A percentile compares a stretch with the other conserved stretches of the same genome.
phyloP scores from a whole-genome alignment of 2,113 vertebrate genomes.

The Procavia capensis region DNA sequence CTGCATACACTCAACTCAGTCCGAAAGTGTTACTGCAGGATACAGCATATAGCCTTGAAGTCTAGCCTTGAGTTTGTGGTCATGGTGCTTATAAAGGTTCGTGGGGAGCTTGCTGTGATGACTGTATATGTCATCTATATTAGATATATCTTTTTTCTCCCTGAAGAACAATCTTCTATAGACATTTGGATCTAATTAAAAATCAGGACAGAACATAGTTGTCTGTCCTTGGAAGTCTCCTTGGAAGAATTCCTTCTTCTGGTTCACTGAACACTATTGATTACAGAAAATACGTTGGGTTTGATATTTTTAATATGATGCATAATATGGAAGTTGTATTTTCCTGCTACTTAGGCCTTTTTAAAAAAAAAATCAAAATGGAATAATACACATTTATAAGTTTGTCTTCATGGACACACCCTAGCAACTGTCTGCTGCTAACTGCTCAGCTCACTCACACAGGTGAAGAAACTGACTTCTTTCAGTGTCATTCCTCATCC shows the following conservation, averaged over 20 bases:
- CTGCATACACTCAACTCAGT: neutral
- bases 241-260: neutral
- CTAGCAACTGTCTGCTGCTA: neutral
- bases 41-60: neutral
- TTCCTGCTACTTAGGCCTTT: neutral
- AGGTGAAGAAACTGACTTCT: slow-evolving; percentile 9
- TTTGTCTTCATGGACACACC: neutral
- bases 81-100: neutral
- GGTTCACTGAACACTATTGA: neutral
- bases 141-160: neutral
- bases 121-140: neutral
- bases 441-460: slow-evolving; percentile 24
- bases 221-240: neutral
- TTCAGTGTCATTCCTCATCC: neutral
- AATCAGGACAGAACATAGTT: neutral
- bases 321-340: neutral
- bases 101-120: neutral
- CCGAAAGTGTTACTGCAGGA: neutral
- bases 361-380: neutral
- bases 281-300: neutral
- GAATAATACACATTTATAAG: neutral
- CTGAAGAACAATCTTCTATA: slow-evolving; percentile 7
- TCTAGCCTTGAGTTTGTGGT: slow-evolving; percentile 20
- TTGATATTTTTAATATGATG: slow-evolving; percentile 33
- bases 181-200: slow-evolving; percentile 6